Conservation (phyloP, 2,888 invertebrate genomes). For the Pterostichus niger region DNA sequence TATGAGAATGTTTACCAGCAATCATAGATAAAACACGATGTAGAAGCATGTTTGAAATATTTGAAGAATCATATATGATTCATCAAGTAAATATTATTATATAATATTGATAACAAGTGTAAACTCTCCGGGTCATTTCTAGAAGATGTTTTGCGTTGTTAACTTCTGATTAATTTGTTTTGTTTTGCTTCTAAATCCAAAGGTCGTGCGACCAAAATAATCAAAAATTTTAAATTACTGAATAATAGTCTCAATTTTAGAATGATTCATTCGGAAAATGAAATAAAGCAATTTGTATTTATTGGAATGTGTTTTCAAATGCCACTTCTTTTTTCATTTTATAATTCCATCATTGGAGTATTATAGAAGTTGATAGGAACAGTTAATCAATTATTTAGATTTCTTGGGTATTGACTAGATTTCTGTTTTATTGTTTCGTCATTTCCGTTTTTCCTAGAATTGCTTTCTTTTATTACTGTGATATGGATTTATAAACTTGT, state of each 20-base stretch:
- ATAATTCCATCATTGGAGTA: neutral
- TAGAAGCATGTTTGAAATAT: no score
- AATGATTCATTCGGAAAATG: neutral
- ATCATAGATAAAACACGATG: no score
- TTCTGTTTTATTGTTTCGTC: neutral
- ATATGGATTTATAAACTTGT: no score
- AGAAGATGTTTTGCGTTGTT: neutral
- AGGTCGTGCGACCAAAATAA: neutral
- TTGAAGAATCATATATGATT: neutral
- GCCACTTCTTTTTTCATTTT: neutral
- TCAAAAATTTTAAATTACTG: neutral
- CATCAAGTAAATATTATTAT: neutral
- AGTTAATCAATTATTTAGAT: neutral
- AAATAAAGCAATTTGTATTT: neutral
- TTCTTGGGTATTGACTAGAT: neutral
- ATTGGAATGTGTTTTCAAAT: neutral
- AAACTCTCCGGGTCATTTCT: neutral
- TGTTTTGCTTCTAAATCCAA: neutral
- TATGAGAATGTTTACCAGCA: no score
- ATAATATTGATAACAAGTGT: neutral
- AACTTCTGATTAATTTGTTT: slow-evolving; percentile 8
- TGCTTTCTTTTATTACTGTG: no score
- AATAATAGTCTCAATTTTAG: neutral
- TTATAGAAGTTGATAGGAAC: neutral
- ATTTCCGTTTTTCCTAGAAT: neutral